phyloP scores from a whole-genome alignment of 2,888 invertebrate species.

The Ceramica pisi region DNA sequence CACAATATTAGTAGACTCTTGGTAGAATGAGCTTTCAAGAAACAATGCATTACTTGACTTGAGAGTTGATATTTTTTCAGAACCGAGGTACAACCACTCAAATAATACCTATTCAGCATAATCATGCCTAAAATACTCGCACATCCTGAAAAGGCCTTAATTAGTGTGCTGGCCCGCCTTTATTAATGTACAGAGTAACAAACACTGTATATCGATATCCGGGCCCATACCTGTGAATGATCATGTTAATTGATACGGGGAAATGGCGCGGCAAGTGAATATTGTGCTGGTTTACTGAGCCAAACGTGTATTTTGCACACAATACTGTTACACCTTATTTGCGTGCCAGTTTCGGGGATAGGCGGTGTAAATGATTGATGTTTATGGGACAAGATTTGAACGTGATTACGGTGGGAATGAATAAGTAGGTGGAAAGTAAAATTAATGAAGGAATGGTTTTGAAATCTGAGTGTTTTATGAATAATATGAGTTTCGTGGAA shows the following conservation, averaged over 20 bases:
- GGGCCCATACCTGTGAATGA: conserved; percentile 54
- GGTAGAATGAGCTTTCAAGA: no score
- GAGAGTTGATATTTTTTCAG: no score
- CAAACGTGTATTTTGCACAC: conserved; percentile 41
- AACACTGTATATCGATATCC: conserved; percentile 42
- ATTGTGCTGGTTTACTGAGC: conserved; percentile 59
- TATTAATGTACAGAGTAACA: conserved; percentile 29
- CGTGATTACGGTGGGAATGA: not conserved
- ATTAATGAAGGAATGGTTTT: not conserved
- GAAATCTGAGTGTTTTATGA: not conserved
- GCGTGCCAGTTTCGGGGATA: conserved; percentile 16
- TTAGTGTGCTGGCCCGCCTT: conserved; percentile 20
- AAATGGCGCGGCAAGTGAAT: conserved; percentile 58
- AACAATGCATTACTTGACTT: no score
- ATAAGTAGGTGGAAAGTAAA: not conserved
- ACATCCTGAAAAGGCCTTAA: conserved; percentile 13
- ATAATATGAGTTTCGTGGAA: not conserved
- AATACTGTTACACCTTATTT: conserved; percentile 38
- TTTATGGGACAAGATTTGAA: conserved; percentile 18
- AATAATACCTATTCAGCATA: not conserved
- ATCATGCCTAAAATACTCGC: not conserved
- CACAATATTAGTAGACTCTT: no score
- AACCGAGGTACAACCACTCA: no score
- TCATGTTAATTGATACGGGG: conserved; percentile 64
- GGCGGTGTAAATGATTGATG: conserved; percentile 20